Percentiles rank a stretch among this genome's conserved stretches.
These are phyloP conservation scores for Calephelis virginiensis DNA, from an alignment of 1,140 invertebrate species.

Conservation along the genomic window DNA sequence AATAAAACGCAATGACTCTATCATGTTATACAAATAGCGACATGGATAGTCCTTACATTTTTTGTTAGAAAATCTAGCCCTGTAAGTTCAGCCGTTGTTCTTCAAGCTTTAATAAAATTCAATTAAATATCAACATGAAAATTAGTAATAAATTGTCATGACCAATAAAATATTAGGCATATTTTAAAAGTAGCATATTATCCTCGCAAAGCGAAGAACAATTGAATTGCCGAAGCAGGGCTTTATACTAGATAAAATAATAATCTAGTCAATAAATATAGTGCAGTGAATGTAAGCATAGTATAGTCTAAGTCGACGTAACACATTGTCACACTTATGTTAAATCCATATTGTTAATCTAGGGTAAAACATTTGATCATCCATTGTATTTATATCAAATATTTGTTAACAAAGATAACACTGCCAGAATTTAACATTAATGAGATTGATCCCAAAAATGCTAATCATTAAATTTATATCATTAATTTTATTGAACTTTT, in stretches of 20 bases:
- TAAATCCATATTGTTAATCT: background rate
- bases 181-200: slow-evolving; percentile 1
- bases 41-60: background rate
- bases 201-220: background rate
- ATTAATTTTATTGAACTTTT: no score
- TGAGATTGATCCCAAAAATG: background rate
- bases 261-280: slow-evolving; percentile 22
- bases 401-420: slow-evolving; percentile 5
- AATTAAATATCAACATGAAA: slow-evolving; percentile 5
- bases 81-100: slow-evolving; percentile 14
- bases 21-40: slow-evolving; percentile 5
- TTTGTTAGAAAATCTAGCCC: slow-evolving; percentile 7
- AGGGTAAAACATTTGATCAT: slow-evolving; percentile 1
- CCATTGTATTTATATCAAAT: slow-evolving; percentile 1
- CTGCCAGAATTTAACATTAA: background rate
- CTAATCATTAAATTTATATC: background rate
- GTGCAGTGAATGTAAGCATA: slow-evolving; percentile 21
- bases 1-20: background rate
- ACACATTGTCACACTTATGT: background rate
- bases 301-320: background rate
- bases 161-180: slow-evolving; percentile 8
- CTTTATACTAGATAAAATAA: slow-evolving; percentile 18
- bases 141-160: slow-evolving; percentile 13
- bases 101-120: slow-evolving; percentile 7
- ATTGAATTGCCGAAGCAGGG: slow-evolving; percentile 17